These are phyloP conservation scores for Lophius americanus DNA, from an alignment of 2,797 vertebrate genomes.

Conservation along the genomic window DNA sequence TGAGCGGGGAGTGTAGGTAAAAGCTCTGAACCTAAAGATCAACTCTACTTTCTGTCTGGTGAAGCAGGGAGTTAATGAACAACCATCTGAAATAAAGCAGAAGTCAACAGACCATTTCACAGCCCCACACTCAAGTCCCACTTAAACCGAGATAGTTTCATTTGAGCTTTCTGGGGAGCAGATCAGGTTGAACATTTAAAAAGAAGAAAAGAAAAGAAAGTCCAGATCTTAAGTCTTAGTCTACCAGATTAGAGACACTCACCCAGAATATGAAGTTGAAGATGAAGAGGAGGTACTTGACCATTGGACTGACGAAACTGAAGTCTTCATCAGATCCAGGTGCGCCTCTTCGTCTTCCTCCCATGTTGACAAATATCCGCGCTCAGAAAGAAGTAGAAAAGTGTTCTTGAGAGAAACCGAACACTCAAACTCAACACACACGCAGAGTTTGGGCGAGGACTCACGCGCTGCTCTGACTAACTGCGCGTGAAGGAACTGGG, in stretches of 20 bases:
- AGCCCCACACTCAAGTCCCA: background rate
- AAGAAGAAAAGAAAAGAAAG: background rate
- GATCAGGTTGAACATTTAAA: background rate
- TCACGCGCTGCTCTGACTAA: background rate
- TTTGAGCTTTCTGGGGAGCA: background rate
- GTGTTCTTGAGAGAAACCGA: no score
- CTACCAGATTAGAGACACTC: conserved; percentile 64
- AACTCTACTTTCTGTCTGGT: background rate
- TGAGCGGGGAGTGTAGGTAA: no score
- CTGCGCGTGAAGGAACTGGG: conserved; percentile 22
- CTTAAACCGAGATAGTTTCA: background rate
- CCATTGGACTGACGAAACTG: conserved; percentile 85
- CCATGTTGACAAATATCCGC: conserved; percentile 43
- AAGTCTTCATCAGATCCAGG: conserved; percentile 74
- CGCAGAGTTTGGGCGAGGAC: background rate
- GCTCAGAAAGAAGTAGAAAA: background rate
- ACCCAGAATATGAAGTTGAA: conserved; percentile 95
- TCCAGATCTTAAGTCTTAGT: background rate
- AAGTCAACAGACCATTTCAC: background rate
- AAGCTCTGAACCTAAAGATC: no score
- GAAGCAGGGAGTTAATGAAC: conserved; percentile 39
- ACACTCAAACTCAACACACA: background rate
- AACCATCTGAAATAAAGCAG: conserved; percentile 39
- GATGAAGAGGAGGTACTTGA: conserved; percentile 91
- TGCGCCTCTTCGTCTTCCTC: conserved; percentile 56